A percentile compares a stretch with the other conserved stretches of the same genome.
Evolutionary conservation across 1,140 invertebrate genomes (phyloP).

Genomic region (Bombus haemorrhoidalis): DNA sequence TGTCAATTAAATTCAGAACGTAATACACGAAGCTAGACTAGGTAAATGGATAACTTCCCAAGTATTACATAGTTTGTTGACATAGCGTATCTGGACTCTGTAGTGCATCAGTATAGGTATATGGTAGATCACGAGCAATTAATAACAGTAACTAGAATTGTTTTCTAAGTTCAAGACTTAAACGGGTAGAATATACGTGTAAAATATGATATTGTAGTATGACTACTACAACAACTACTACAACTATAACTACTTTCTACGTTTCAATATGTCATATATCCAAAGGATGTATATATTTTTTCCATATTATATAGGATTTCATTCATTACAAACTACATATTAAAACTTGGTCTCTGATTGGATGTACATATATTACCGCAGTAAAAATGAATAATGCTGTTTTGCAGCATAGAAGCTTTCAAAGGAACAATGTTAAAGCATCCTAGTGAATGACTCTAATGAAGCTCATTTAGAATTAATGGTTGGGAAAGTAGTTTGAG

Average conservation of each 20-base stretch:
- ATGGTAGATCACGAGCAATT: slow-evolving; percentile 53
- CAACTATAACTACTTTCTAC: background rate
- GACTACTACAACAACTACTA: no score
- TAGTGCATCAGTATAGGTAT: slow-evolving; percentile 26
- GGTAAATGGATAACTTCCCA: slow-evolving; percentile 20
- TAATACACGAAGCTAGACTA: background rate
- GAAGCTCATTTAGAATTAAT: slow-evolving; percentile 16
- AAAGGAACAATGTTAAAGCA: background rate
- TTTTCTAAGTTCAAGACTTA: background rate
- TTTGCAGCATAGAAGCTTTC: background rate
- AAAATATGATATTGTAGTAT: background rate
- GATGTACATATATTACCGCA: no score
- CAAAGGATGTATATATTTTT: background rate
- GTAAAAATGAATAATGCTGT: background rate
- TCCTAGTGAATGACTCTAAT: background rate
- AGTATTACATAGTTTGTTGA: slow-evolving; percentile 33
- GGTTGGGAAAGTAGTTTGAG: background rate
- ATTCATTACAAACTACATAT: background rate
- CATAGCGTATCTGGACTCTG: slow-evolving; percentile 44
- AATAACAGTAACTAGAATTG: slow-evolving; percentile 35
- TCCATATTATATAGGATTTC: background rate
- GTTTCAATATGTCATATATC: background rate
- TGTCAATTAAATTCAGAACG: background rate
- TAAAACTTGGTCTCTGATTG: background rate
- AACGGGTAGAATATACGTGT: background rate